Conservation (phyloP, 2,888 invertebrate species). For the Cenopis cana region DNA sequence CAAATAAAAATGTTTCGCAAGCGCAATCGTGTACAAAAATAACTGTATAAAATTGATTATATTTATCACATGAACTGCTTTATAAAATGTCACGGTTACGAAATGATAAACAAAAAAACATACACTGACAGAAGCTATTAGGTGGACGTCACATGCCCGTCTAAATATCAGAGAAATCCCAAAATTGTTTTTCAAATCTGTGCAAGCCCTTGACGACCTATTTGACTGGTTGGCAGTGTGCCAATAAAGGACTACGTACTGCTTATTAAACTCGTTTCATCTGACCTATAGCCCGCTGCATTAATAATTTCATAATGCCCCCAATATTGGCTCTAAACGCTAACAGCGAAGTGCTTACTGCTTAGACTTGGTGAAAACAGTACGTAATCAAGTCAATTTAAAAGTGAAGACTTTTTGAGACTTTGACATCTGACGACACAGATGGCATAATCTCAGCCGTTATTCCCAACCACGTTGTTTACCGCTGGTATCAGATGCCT, state of each 20-base stretch:
- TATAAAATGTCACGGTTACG: not conserved
- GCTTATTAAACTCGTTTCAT: conserved; percentile 40
- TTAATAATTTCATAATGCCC: conserved; percentile 31
- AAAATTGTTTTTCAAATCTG: conserved; percentile 10
- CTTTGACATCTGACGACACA: not conserved
- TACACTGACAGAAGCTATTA: conserved; percentile 21
- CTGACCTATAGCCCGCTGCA: conserved; percentile 36
- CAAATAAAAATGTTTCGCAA: not conserved
- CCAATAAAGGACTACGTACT: conserved; percentile 36
- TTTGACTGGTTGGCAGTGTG: conserved; percentile 35
- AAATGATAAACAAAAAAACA: not conserved
- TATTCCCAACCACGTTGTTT: not conserved
- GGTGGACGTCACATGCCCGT: conserved; percentile 30
- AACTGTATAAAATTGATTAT: not conserved
- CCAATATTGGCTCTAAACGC: conserved; percentile 12
- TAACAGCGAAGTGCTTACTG: not conserved
- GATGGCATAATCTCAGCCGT: not conserved
- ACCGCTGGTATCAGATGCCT: too few species aligned
- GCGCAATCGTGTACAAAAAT: not conserved
- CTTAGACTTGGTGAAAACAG: not conserved
- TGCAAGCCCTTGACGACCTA: conserved; percentile 36
- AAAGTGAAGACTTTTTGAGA: not conserved
- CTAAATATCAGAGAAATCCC: conserved; percentile 17
- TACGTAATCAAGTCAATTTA: not conserved
- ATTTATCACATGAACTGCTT: conserved; percentile 2